Percentiles rank a stretch among this genome's conserved stretches.
Conservation (phyloP, 2,888 invertebrate species). For the Trimorus sp. region DNA sequence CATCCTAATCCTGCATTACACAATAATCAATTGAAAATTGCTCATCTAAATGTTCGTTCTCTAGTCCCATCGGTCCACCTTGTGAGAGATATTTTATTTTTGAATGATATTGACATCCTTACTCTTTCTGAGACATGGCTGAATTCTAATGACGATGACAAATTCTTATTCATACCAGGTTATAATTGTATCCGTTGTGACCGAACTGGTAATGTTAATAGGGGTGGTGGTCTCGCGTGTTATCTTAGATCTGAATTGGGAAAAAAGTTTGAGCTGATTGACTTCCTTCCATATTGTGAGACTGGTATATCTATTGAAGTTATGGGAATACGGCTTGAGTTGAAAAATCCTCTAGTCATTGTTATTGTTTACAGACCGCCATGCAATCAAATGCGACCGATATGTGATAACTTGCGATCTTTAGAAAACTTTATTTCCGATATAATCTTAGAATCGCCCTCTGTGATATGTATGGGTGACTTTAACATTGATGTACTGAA, state of each 20-base stretch:
- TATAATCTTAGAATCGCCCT: background rate
- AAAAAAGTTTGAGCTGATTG: background rate
- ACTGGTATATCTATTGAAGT: background rate
- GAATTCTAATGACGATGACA: background rate
- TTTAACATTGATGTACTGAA: constrained; percentile 17
- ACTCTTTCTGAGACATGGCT: constrained; percentile 7
- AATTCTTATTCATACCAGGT: background rate
- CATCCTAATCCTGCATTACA: background rate
- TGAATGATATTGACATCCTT: background rate
- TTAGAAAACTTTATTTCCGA: constrained; percentile 15
- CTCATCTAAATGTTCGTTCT: background rate
- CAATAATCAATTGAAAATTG: background rate
- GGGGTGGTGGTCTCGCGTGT: constrained; percentile 10
- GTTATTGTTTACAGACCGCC: constrained; percentile 5
- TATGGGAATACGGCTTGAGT: background rate
- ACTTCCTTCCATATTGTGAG: background rate
- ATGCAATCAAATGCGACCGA: background rate
- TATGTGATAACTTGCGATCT: constrained; percentile 6
- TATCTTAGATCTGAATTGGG: background rate
- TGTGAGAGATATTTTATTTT: background rate
- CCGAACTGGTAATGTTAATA: background rate
- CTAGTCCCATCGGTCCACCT: background rate
- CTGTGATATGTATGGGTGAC: constrained; percentile 13
- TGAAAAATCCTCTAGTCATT: constrained; percentile 6
- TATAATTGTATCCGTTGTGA: background rate